Evolutionary conservation across 1,140 invertebrate species (phyloP).

Genomic region (Euborellia annulipes): DNA sequence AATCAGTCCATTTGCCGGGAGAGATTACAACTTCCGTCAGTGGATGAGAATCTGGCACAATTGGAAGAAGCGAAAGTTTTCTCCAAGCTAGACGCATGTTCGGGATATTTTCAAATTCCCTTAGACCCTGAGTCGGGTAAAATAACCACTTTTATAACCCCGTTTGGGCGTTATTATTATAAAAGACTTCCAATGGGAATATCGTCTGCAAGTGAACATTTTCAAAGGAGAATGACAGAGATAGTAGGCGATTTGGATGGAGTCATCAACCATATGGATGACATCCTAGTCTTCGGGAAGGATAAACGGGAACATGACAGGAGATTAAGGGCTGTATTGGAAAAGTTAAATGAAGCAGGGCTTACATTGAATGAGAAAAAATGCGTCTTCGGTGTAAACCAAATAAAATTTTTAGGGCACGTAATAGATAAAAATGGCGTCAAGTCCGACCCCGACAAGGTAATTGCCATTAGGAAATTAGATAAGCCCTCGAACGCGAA

Average conservation of each 20-base stretch:
- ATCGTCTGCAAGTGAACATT: conserved; percentile 17
- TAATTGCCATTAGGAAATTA: conserved; percentile 16
- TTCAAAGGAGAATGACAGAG: conserved; percentile 12
- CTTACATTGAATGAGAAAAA: conserved; percentile 10
- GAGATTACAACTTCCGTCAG: conserved; percentile 10
- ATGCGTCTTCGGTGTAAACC: conserved; percentile 7
- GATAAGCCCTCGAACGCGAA: conserved; percentile 1
- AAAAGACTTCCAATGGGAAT: conserved; percentile 25
- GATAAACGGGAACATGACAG: conserved; percentile 4
- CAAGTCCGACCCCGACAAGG: conserved; percentile 21
- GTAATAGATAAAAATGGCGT: conserved; percentile 19
- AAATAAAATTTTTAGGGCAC: conserved; percentile 21
- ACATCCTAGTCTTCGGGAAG: conserved; percentile 7
- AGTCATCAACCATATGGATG: conserved; percentile 12
- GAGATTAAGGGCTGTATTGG: background rate
- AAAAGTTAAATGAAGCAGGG: conserved; percentile 10
- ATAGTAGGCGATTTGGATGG: conserved; percentile 9
- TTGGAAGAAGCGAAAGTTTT: conserved; percentile 18
- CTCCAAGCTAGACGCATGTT: conserved; percentile 19
- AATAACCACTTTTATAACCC: conserved; percentile 24
- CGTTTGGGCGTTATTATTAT: conserved; percentile 22
- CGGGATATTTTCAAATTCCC: conserved; percentile 23
- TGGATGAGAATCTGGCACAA: conserved; percentile 12
- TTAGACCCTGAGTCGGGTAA: conserved; percentile 19
- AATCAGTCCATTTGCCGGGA: conserved; percentile 19